Evolutionary conservation across 2,797 vertebrate genomes (phyloP), one percentile per base, ranked within the genome.

Genomic region (Naso thynnoides): DNA sequence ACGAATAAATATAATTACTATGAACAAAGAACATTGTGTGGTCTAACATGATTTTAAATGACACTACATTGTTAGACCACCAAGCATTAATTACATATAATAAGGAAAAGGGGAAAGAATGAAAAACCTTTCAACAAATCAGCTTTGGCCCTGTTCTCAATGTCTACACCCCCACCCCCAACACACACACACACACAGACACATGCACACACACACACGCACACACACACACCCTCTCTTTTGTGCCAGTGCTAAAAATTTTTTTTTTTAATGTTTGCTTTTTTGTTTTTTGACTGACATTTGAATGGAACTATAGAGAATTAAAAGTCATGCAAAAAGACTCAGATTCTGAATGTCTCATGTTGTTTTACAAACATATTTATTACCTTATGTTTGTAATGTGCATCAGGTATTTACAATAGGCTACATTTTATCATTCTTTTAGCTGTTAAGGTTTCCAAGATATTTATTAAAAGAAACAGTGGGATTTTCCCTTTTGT

Each of bases 1-100:
- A 79, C 47, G 76, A 89, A 88, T 90, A 94, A 91, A 91, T 87
- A 90, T 87, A 93, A 92, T 94, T 90, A 93, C 65, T n/a, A 60
- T 61, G 83, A 88, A 94, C 88, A 93, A 92, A 92, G 84, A 77
- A 72, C 75, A 69, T 27, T 54, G 53, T 75, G 65, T 75, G 77
- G 79, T 87, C 79, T 75, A 76, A 90, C 64, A 54, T 73, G 57
- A 72, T 81, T 86, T 82, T 81, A 83, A 93, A 86, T 61, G 52
- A 82, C 80, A 87, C 69, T 50, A 47, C 48, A 88, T 85, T 89
- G 76, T 91, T 88, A 69, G 60, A 83, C 80, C 62, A 80, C 7
- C 33, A 87, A 86, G 74, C 79, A 89, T 88, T 91, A 88, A 92
- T 92, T 92, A 91, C 76, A 91, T 82, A 74, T 88, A 86, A 64